phyloP scores from a whole-genome alignment of 1,140 invertebrate genomes.

The Halictus rubicundus region DNA sequence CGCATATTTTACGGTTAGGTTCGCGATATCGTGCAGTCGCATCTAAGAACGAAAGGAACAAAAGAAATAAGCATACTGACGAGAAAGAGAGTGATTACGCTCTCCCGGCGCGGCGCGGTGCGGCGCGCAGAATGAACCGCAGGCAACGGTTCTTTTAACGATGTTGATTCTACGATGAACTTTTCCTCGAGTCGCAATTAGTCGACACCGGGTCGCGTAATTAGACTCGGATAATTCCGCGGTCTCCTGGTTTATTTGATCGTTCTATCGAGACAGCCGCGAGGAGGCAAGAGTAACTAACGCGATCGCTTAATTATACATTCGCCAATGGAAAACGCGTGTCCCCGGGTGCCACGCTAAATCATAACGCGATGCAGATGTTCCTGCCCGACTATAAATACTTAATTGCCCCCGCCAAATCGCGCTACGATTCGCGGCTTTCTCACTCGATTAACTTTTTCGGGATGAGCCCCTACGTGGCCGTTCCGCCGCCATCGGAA shows the following conservation, averaged over 20 bases:
- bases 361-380: constrained; percentile 5
- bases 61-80: background rate
- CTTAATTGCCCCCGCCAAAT: constrained; percentile 6
- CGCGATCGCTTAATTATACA: background rate
- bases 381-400: constrained; percentile 3
- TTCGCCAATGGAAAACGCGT: background rate
- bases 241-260: background rate
- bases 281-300: background rate
- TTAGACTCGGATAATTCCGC: constrained; percentile 7
- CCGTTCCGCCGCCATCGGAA: background rate
- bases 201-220: background rate
- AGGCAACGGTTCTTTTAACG: constrained; percentile 10
- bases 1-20: background rate
- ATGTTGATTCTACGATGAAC: constrained; percentile 21
- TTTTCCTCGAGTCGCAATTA: constrained; percentile 30
- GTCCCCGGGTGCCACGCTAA: background rate
- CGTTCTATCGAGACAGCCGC: background rate
- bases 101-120: too few species aligned
- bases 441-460: background rate
- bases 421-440: background rate
- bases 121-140: background rate
- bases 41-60: background rate
- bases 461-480: background rate
- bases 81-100: background rate
- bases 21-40: background rate